Evolutionary conservation across 2,113 vertebrate species (phyloP), one percentile per base, ranked within the genome.

Genomic region (Procavia capensis): DNA sequence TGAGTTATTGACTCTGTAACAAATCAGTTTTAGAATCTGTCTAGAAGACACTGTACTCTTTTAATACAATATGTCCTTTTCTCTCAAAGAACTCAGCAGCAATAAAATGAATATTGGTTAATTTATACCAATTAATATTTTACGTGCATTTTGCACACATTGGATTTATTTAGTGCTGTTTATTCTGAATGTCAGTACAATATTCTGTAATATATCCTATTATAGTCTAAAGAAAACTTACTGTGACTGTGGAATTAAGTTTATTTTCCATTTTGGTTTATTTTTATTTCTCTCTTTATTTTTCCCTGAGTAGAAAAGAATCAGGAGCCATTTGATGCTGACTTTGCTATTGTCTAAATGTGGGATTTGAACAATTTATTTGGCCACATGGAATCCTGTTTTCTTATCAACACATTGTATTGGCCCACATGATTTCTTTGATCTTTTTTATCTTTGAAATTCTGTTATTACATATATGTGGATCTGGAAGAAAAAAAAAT

Each of bases 21-120:
- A 59, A 87, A 57, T 36, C 59, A 39, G 13, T 86, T 96, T 89
- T 84, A 95, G 20, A 94, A 91, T 93, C 68, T 86, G 25, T 50
- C 29, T 70, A 74, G 70, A 93, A 81, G 89, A 36, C 13, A 36
- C 27, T n/a, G 9, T 19, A 36, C 45, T 54, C 11, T 54, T 85
- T 95, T 72, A n/a, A 64, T 64, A 9, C 72, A 16, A 41, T 22
- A 1, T 39, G 0, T 47, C 20, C 36, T 79, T 92, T 93, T 45
- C 41, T 94, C 11, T 64, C 29, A 41, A 83, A 61, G 17, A 78
- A 80, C 85, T 88, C 68, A 85, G 31, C 54, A 88, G 8, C 45
- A 85, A 0, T 79, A 6, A 82, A n/a, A 50, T 79, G 16, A 68
- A 93, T 59, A 80, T 94, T 64, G 80, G 2, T 59, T 64, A 81